These are phyloP conservation scores for Echinometra lucunter DNA, from an alignment of 53 echinoderm and acorn worm genomes.

Conservation along the genomic window DNA sequence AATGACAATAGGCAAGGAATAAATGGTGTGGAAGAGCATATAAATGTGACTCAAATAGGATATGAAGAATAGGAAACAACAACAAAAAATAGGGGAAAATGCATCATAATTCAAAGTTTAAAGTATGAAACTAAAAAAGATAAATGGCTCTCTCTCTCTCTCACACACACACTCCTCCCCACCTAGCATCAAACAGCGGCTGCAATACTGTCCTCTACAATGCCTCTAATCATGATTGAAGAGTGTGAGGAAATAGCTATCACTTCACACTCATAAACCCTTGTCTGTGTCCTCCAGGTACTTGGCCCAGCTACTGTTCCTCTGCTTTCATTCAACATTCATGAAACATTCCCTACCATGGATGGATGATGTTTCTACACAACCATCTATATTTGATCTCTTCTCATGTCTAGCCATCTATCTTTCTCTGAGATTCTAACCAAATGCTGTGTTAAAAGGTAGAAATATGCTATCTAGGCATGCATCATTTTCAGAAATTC, in stretches of 20 bases:
- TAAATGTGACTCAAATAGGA: neutral
- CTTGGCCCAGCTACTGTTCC: neutral
- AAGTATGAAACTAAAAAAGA: neutral
- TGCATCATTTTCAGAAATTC: neutral
- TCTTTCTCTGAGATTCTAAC: constrained; percentile 30
- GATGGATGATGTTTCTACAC: constrained; percentile 27
- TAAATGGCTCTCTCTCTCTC: neutral
- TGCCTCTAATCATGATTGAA: constrained; percentile 22
- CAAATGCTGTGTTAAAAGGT: neutral
- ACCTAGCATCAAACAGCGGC: neutral
- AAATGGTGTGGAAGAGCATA: neutral
- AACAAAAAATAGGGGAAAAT: neutral
- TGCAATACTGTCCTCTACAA: neutral
- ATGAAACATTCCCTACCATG: constrained; percentile 24
- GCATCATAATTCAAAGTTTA: neutral
- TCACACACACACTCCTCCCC: neutral
- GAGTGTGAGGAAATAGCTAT: constrained; percentile 21
- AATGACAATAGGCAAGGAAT: neutral
- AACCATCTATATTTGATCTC: constrained; percentile 29
- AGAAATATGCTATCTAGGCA: too few species aligned
- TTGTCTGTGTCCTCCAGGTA: neutral
- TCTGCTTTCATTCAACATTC: constrained; percentile 44
- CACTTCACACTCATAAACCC: constrained; percentile 11
- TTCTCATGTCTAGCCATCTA: neutral
- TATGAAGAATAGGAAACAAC: neutral